A percentile compares a stretch with the other conserved stretches of the same genome.
phyloP scores from a whole-genome alignment of 2,797 vertebrate genomes.

The Parauchenoglanis punctatus region DNA sequence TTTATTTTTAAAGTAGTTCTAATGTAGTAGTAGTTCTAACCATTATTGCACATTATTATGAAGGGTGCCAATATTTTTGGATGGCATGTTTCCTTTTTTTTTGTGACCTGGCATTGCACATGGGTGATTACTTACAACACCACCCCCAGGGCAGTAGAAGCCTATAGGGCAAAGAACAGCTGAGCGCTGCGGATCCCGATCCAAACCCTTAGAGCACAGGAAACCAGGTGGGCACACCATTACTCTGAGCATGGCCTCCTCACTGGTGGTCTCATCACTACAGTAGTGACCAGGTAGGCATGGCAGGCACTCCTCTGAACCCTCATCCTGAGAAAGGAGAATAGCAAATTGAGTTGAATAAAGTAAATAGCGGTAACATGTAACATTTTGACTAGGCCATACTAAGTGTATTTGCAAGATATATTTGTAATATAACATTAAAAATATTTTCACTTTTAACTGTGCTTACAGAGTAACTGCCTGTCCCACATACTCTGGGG shows the following conservation, averaged over 20 bases:
- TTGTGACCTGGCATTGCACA: neutral
- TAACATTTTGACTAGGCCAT: neutral
- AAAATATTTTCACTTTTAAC: neutral
- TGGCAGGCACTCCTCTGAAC: constrained; percentile 77
- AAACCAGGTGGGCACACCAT: constrained; percentile 86
- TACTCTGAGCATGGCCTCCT: constrained; percentile 81
- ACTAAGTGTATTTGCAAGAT: neutral
- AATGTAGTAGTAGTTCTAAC: neutral
- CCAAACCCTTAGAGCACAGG: constrained; percentile 83
- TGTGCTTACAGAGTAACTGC: constrained; percentile 87
- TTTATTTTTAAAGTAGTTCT: neutral
- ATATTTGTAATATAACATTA: neutral
- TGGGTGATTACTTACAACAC: constrained; percentile 73
- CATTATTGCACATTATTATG: neutral
- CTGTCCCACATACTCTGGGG: constrained; percentile 79
- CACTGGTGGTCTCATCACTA: constrained; percentile 82
- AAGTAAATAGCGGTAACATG: neutral
- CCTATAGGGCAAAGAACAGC: constrained; percentile 84
- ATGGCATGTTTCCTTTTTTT: neutral
- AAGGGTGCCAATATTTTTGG: neutral
- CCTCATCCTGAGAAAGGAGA: constrained; percentile 73
- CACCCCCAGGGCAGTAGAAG: constrained; percentile 84
- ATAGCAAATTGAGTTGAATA: neutral
- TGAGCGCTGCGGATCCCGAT: constrained; percentile 76
- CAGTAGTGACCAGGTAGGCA: constrained; percentile 87